phyloP scores from a whole-genome alignment of 2,888 invertebrate species.

The Eutolmus rufibarbis region DNA sequence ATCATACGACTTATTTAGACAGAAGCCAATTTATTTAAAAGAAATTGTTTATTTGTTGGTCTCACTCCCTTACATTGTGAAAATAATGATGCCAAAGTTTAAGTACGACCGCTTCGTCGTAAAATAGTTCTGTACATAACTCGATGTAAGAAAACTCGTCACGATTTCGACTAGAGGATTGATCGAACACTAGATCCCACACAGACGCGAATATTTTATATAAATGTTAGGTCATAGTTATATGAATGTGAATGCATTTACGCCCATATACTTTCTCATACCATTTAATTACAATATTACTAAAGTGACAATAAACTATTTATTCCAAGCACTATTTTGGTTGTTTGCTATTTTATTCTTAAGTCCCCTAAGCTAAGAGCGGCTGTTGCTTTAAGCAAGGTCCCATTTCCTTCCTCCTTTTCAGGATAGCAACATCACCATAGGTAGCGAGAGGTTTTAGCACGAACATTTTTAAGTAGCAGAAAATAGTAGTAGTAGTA shows the following conservation, averaged over 20 bases:
- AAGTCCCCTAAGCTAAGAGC: not conserved
- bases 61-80: constrained; percentile 21
- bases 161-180: constrained; percentile 10
- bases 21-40: constrained; percentile 14
- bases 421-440: too few species aligned
- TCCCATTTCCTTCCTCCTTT: too few species aligned
- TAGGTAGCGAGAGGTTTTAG: too few species aligned
- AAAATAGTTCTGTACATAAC: constrained; percentile 1
- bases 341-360: not conserved
- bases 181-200: constrained; percentile 15
- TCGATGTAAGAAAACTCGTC: constrained; percentile 5
- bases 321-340: constrained; percentile 33
- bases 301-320: constrained; percentile 46
- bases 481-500: too few species aligned
- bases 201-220: constrained; percentile 42
- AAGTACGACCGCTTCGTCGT: constrained; percentile 24
- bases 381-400: too few species aligned
- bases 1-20: constrained; percentile 13
- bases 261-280: constrained; percentile 41
- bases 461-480: too few species aligned
- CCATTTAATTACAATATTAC: constrained; percentile 43
- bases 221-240: constrained; percentile 38
- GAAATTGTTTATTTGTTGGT: constrained; percentile 16
- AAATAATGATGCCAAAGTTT: constrained; percentile 39
- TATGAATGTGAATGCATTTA: constrained; percentile 41